These are phyloP conservation scores for Enteromius afrohamiltoni DNA, from an alignment of 2,797 vertebrate genomes.

Conservation along the genomic window DNA sequence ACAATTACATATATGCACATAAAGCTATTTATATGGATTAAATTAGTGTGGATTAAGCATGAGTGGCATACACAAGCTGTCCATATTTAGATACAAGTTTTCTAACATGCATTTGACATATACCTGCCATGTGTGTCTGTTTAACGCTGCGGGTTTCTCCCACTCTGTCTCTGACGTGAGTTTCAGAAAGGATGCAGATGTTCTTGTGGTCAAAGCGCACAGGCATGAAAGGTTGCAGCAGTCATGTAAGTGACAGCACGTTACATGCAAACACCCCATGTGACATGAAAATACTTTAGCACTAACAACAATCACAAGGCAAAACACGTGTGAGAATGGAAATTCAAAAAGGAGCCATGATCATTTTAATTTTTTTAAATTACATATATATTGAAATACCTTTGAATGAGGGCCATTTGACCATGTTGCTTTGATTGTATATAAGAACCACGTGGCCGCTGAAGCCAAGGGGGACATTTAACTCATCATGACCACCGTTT, in stretches of 20 bases:
- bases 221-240: constrained; percentile 50
- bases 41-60: constrained; percentile 24
- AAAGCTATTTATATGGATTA: neutral
- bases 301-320: constrained; percentile 20
- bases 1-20: constrained; percentile 19
- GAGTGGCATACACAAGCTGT: constrained; percentile 9
- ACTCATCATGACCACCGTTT: constrained; percentile 27
- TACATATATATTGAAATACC: neutral
- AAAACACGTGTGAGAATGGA: neutral
- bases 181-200: constrained; percentile 67
- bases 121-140: constrained; percentile 33
- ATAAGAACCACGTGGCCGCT: constrained; percentile 4
- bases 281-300: constrained; percentile 31
- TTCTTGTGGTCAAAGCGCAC: constrained; percentile 60
- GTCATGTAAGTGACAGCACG: constrained; percentile 51
- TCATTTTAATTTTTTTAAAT: neutral
- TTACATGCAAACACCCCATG: constrained; percentile 45
- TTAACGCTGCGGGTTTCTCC: constrained; percentile 51
- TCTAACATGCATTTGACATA: constrained; percentile 31
- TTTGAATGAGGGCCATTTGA: neutral
- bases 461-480: constrained; percentile 30
- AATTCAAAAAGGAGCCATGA: neutral
- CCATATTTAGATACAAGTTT: constrained; percentile 18
- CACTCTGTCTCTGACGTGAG: constrained; percentile 58
- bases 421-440: constrained; percentile 6